phyloP scores from a whole-genome alignment of 2,888 invertebrate genomes.

The Napeogenes inachia region DNA sequence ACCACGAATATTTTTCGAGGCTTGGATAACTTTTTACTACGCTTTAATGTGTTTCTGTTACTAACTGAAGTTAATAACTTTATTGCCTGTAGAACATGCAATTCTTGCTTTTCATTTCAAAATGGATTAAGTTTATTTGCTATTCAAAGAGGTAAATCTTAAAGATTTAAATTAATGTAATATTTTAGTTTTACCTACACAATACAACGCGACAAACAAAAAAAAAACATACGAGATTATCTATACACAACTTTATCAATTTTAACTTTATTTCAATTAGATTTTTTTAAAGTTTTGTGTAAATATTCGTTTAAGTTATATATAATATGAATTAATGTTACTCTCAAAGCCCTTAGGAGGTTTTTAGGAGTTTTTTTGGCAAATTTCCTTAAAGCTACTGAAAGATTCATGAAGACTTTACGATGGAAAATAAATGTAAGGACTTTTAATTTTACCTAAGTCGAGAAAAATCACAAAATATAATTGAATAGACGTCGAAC shows the following conservation, averaged over 20 bases:
- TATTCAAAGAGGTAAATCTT: neutral
- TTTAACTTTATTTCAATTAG: neutral
- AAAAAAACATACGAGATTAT: neutral
- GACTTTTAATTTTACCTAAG: conserved; percentile 31
- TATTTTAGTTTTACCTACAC: too few species aligned
- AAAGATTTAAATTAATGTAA: too few species aligned
- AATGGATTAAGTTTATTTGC: conserved; percentile 32
- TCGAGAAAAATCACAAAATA: conserved; percentile 42
- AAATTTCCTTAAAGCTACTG: conserved; percentile 30
- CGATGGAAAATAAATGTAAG: conserved; percentile 33
- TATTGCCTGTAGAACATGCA: conserved; percentile 56
- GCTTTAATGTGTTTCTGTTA: conserved; percentile 51
- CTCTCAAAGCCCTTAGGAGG: conserved; percentile 14
- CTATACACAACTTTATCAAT: neutral
- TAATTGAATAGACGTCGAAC: conserved; percentile 50
- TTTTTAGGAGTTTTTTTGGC: conserved; percentile 23
- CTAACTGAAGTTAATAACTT: conserved; percentile 61
- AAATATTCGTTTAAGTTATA: conserved; percentile 10
- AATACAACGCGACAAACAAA: too few species aligned
- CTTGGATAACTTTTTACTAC: conserved; percentile 52
- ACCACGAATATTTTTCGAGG: conserved; percentile 60
- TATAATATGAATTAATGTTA: conserved; percentile 7
- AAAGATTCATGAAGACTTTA: conserved; percentile 31
- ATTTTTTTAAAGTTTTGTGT: neutral
- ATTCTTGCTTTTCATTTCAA: conserved; percentile 56